These are phyloP conservation scores for Boulengeromyrus knoepffleri DNA, from an alignment of 2,113 vertebrate species.

Conservation along the genomic window DNA sequence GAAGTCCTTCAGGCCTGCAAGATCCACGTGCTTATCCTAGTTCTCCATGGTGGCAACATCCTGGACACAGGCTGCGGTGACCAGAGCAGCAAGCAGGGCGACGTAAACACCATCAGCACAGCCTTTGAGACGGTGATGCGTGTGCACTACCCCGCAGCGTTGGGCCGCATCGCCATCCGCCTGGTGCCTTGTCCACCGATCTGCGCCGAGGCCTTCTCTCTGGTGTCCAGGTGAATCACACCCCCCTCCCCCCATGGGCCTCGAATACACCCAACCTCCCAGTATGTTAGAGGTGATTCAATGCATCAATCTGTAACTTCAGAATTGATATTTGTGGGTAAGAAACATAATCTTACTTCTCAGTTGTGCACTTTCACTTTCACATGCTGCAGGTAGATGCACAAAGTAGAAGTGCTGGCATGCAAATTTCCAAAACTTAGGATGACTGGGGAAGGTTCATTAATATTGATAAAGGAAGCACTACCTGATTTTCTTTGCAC, in stretches of 20 bases:
- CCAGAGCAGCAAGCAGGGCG: conserved; percentile 89
- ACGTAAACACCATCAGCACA: conserved; percentile 82
- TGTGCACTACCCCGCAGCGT: conserved; percentile 87
- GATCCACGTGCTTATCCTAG: conserved; percentile 83
- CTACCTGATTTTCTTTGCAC: too few species aligned
- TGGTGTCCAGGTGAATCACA: conserved; percentile 81
- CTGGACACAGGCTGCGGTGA: conserved; percentile 91
- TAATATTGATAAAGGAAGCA: too few species aligned
- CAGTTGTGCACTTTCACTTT: too few species aligned
- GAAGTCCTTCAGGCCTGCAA: conserved; percentile 73
- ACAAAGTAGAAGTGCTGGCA: too few species aligned
- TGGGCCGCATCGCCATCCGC: conserved; percentile 84
- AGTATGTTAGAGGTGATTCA: background rate
- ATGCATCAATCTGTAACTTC: background rate
- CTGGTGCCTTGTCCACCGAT: conserved; percentile 92
- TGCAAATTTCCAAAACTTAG: too few species aligned
- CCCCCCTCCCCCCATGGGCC: background rate
- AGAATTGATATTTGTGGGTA: background rate
- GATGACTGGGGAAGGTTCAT: too few species aligned
- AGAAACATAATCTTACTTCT: background rate
- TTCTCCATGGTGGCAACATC: conserved; percentile 93
- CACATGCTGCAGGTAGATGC: too few species aligned
- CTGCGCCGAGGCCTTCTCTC: conserved; percentile 87
- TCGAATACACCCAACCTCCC: background rate
- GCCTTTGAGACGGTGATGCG: conserved; percentile 91